Evolutionary conservation across 1,140 invertebrate genomes (phyloP).

Genomic region (Ridgeia piscesae): DNA sequence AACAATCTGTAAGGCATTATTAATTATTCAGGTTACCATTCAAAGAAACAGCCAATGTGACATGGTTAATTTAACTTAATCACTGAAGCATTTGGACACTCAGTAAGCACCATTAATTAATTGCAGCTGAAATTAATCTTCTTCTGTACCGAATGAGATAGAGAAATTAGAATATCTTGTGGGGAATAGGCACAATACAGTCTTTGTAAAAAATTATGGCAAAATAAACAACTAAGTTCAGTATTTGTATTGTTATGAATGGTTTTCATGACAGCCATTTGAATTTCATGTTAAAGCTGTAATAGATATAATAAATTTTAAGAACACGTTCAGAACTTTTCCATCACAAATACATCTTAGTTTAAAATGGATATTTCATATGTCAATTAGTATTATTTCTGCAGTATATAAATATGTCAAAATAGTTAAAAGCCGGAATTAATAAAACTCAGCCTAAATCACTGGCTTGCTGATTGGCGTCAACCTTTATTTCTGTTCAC

Average conservation of each 20-base stretch:
- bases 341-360: background rate
- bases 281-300: background rate
- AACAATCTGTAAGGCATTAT: background rate
- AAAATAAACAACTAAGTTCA: background rate
- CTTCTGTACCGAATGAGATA: background rate
- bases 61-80: background rate
- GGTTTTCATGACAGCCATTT: background rate
- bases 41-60: background rate
- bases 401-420: background rate
- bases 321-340: background rate
- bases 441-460: no score
- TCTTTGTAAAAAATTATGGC: background rate
- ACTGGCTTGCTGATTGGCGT: no score
- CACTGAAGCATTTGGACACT: background rate
- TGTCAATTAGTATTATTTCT: background rate
- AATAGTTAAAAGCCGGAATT: no score
- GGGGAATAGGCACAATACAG: background rate
- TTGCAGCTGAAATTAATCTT: background rate
- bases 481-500: no score
- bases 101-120: background rate
- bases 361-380: background rate
- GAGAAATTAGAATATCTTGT: background rate
- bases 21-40: background rate
- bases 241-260: background rate
- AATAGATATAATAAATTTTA: background rate